Percentiles rank a stretch among this genome's conserved stretches.
These are phyloP conservation scores for Byasa hedistus DNA, from an alignment of 2,888 invertebrate genomes.

Conservation along the genomic window DNA sequence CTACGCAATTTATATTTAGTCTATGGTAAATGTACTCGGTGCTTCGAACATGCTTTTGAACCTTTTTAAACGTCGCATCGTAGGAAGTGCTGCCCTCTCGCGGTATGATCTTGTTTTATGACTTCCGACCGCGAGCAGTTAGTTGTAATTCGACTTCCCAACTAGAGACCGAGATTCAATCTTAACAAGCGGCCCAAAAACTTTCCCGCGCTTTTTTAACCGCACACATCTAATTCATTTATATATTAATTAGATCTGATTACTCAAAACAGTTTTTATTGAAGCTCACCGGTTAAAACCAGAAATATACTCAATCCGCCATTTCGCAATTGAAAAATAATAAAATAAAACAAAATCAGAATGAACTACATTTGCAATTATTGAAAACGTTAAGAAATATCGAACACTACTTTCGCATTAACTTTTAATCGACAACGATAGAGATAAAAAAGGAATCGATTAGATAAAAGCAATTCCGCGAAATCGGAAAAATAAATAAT, in stretches of 20 bases:
- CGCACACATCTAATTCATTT: no score
- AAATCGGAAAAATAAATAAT: no score
- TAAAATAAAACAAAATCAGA: no score
- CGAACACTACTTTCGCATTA: neutral
- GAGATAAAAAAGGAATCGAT: neutral
- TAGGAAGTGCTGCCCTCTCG: constrained; percentile 23
- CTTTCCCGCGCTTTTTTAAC: no score
- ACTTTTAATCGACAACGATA: neutral
- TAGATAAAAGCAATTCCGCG: neutral
- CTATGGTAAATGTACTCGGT: constrained; percentile 18
- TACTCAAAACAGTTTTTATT: no score
- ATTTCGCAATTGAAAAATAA: no score
- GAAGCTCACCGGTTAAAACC: no score
- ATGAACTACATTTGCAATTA: no score
- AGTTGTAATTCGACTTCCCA: constrained; percentile 29
- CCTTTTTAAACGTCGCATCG: neutral
- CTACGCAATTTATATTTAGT: constrained; percentile 33
- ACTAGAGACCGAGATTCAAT: constrained; percentile 31
- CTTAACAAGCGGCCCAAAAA: neutral
- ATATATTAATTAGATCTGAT: no score
- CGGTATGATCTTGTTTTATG: constrained; percentile 35
- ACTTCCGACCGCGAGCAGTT: constrained; percentile 35
- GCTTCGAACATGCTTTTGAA: neutral
- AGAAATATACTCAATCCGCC: no score
- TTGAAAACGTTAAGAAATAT: no score